Evolutionary conservation across 1,140 invertebrate species (phyloP).

Genomic region (Orius insidiosus): DNA sequence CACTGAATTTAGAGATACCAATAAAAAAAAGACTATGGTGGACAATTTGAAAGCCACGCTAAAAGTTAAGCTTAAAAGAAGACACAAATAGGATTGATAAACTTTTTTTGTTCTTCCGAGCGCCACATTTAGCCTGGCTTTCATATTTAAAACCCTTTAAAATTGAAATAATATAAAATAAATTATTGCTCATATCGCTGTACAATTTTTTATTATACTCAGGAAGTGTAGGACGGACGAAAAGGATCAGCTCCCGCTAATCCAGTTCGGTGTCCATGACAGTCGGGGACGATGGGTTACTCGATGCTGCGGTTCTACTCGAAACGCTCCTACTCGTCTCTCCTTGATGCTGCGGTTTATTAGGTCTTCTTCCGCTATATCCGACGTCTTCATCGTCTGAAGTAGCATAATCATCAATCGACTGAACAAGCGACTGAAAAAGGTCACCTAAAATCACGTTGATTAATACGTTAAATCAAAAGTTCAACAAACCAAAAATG

Average conservation of each 20-base stretch:
- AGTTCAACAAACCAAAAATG: constrained; percentile 31
- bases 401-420: constrained; percentile 7
- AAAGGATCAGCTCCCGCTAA: neutral
- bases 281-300: neutral
- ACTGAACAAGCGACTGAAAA: constrained; percentile 4
- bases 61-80: too few relatives aligned
- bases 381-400: neutral
- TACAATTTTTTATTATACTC: too few relatives aligned
- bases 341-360: neutral
- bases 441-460: neutral
- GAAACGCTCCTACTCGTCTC: neutral
- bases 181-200: too few relatives aligned
- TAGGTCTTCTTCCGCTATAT: neutral
- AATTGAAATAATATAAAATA: too few relatives aligned
- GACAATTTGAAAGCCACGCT: too few relatives aligned
- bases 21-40: too few relatives aligned
- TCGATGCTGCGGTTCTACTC: neutral
- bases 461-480: neutral
- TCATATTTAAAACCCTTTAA: too few relatives aligned
- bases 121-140: too few relatives aligned
- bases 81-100: too few relatives aligned
- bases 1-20: too few relatives aligned
- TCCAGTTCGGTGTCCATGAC: constrained; percentile 8
- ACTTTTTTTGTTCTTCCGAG: too few relatives aligned
- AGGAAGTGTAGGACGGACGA: too few relatives aligned